Evolutionary conservation across 2,113 vertebrate genomes (phyloP).

Genomic region (Gymnocephalus cernua): DNA sequence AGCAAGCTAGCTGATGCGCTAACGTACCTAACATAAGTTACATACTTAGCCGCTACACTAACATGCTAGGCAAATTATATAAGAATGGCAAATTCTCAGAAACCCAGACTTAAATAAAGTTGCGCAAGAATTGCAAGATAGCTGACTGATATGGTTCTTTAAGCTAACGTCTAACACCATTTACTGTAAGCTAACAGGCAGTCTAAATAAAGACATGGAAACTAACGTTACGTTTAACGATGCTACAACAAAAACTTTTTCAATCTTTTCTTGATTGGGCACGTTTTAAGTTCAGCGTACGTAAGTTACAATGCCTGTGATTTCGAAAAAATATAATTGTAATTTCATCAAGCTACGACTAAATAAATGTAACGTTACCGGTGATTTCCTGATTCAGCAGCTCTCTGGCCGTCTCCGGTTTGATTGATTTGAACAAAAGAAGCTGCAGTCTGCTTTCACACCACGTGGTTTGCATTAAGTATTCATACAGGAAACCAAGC

Average conservation of each 20-base stretch:
- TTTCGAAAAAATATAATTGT: not conserved
- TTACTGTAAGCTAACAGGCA: conserved; percentile 70
- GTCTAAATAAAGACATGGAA: conserved; percentile 71
- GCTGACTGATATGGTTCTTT: not conserved
- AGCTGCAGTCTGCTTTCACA: conserved; percentile 90
- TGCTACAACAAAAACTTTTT: conserved; percentile 65
- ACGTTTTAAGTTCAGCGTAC: not conserved
- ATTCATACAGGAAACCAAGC: conserved; percentile 68
- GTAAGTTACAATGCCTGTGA: not conserved
- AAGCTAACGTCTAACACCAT: conserved; percentile 59
- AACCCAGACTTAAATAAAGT: not conserved
- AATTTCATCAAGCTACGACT: conserved; percentile 28
- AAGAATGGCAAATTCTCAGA: not conserved
- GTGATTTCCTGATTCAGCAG: conserved; percentile 83
- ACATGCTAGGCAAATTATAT: not conserved
- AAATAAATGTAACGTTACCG: conserved; percentile 51
- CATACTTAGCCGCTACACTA: not conserved
- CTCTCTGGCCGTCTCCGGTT: conserved; percentile 84
- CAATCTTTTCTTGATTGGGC: not conserved
- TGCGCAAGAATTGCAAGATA: not conserved
- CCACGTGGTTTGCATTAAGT: conserved; percentile 88
- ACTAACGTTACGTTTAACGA: conserved; percentile 46
- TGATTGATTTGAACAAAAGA: conserved; percentile 96
- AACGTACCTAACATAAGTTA: conserved; percentile 28
- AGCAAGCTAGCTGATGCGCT: conserved; percentile 52